A percentile compares a stretch with the other conserved stretches of the same genome.
Evolutionary conservation across 2,888 invertebrate genomes (phyloP).

Genomic region (Meiosimyza platycephala): DNA sequence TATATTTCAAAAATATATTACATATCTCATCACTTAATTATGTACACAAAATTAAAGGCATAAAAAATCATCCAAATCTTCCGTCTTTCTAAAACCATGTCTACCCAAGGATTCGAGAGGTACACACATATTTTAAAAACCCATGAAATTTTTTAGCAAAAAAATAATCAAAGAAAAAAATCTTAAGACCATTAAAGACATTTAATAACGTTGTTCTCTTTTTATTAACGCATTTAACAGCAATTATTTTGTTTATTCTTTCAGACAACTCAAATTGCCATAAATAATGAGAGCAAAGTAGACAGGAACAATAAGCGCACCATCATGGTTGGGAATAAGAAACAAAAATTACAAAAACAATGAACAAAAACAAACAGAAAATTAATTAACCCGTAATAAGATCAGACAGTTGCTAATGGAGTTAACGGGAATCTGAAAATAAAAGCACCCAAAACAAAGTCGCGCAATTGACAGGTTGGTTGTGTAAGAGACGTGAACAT

Average conservation of each 20-base stretch:
- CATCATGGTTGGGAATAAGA: conserved; percentile 6
- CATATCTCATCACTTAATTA: too few species aligned
- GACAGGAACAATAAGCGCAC: conserved; percentile 18
- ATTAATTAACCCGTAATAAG: conserved; percentile 37
- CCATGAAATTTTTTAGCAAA: too few species aligned
- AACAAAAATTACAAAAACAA: conserved; percentile 13
- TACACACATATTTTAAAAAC: too few species aligned
- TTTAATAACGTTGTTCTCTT: neutral
- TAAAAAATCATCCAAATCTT: too few species aligned
- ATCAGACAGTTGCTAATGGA: conserved; percentile 37
- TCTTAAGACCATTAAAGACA: too few species aligned
- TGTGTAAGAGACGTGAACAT: conserved; percentile 18
- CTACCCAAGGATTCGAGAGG: too few species aligned
- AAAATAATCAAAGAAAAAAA: too few species aligned
- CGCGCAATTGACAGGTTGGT: conserved; percentile 5
- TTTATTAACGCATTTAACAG: conserved; percentile 4
- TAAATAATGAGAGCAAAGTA: conserved; percentile 20
- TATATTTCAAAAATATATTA: too few species aligned
- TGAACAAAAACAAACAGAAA: conserved; percentile 15
- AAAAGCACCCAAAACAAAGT: conserved; percentile 12
- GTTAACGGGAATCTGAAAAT: conserved; percentile 24
- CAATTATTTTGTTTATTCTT: conserved; percentile 28
- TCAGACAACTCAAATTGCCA: conserved; percentile 19
- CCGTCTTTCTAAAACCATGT: too few species aligned
- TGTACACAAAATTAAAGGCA: too few species aligned